Evolutionary conservation across 2,888 invertebrate genomes (phyloP).

Genomic region (Athetis lepigone): DNA sequence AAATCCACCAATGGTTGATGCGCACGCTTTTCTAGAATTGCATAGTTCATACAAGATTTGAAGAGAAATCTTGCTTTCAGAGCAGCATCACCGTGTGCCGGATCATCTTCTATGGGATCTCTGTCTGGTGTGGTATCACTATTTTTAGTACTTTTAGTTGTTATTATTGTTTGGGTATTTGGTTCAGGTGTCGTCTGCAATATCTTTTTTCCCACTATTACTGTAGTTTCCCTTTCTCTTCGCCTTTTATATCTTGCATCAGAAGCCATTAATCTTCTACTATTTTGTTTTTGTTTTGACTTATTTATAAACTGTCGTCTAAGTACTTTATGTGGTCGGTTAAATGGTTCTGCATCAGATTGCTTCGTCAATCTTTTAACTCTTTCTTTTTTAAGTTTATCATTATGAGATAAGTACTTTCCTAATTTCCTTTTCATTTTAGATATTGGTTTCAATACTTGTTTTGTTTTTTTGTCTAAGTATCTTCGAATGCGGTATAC

Average conservation of each 20-base stretch:
- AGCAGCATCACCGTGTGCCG: constrained; percentile 91
- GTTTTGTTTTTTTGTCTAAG: constrained; percentile 74
- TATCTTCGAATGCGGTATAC: constrained; percentile 82
- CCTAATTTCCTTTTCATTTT: constrained; percentile 69
- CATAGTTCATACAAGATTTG: constrained; percentile 96
- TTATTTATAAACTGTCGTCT: constrained; percentile 57
- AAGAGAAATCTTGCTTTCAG: constrained; percentile 96
- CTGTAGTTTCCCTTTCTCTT: constrained; percentile 47
- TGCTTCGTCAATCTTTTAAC: constrained; percentile 53
- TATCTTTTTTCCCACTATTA: constrained; percentile 25
- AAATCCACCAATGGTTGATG: constrained; percentile 93
- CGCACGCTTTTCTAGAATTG: constrained; percentile 92
- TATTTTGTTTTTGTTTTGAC: constrained; percentile 56
- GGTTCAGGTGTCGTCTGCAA: constrained; percentile 28
- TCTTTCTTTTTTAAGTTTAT: constrained; percentile 47
- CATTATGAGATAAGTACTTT: constrained; percentile 57
- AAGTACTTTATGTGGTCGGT: constrained; percentile 6
- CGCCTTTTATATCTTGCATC: constrained; percentile 51
- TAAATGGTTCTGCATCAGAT: constrained; percentile 18
- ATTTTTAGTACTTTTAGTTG: constrained; percentile 5
- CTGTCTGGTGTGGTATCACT: not conserved
- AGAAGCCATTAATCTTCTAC: constrained; percentile 69
- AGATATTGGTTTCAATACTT: constrained; percentile 65
- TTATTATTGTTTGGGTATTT: not conserved
- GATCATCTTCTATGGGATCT: constrained; percentile 62